Evolutionary conservation across 2,113 vertebrate genomes (phyloP).

Genomic region (Notarius quadriscutis): DNA sequence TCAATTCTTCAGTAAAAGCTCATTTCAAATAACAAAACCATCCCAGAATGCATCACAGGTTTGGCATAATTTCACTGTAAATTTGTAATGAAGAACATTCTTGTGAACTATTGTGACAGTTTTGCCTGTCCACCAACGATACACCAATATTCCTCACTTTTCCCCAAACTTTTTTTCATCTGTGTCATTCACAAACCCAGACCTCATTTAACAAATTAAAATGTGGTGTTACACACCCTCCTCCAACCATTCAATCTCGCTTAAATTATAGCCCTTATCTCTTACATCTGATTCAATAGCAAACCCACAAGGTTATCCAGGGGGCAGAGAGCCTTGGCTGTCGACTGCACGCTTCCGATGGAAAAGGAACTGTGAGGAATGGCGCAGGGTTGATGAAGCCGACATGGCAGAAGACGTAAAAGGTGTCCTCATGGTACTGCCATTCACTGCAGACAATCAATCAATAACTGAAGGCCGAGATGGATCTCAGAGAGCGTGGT

Average conservation of each 20-base stretch:
- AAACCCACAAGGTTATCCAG: constrained; percentile 42
- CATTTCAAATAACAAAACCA: neutral
- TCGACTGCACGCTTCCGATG: neutral
- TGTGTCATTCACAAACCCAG: neutral
- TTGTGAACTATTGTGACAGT: neutral
- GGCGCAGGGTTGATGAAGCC: constrained; percentile 17
- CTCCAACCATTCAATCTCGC: constrained; percentile 19
- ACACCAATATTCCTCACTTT: neutral
- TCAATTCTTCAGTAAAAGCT: neutral
- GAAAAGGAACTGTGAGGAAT: constrained; percentile 37
- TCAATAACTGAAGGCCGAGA: constrained; percentile 46
- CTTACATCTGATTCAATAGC: constrained; percentile 38
- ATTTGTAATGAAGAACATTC: neutral
- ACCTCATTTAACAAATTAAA: neutral
- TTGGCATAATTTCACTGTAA: neutral
- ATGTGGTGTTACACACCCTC: neutral
- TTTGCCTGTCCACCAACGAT: neutral
- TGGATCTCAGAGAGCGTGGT: constrained; percentile 26
- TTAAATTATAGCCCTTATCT: constrained; percentile 30
- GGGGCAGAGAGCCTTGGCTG: constrained; percentile 24
- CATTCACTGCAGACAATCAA: constrained; percentile 22
- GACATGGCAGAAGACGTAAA: constrained; percentile 26
- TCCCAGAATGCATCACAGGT: neutral
- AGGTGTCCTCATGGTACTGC: constrained; percentile 2
- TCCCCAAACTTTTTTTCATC: neutral